phyloP scores from a whole-genome alignment of 2,888 invertebrate genomes.

The Drosophila birchii region DNA sequence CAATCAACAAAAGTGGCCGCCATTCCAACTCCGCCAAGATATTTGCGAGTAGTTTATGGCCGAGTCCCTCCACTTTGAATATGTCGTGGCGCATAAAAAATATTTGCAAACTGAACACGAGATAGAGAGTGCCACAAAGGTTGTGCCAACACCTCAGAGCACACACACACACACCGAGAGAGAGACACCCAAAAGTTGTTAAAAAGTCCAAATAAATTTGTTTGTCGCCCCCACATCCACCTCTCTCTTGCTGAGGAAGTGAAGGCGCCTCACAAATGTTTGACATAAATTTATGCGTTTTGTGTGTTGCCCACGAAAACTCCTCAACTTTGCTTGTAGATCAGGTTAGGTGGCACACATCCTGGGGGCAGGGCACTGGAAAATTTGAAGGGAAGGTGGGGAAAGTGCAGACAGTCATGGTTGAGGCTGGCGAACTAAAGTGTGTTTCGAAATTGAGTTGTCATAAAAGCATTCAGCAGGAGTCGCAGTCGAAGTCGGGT shows the following conservation, averaged over 20 bases:
- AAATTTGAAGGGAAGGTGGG: not conserved
- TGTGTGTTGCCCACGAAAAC: slow-evolving; percentile 53
- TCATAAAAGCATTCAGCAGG: slow-evolving; percentile 67
- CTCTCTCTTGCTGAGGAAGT: slow-evolving; percentile 16
- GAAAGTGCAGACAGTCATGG: slow-evolving; percentile 32
- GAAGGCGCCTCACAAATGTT: slow-evolving; percentile 48
- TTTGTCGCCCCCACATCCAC: slow-evolving; percentile 45
- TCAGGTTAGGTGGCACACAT: slow-evolving; percentile 59
- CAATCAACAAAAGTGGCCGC: slow-evolving; percentile 72
- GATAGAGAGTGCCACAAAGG: slow-evolving; percentile 22
- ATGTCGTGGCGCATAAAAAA: slow-evolving; percentile 55
- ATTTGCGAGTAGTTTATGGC: slow-evolving; percentile 29
- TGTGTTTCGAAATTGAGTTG: slow-evolving; percentile 77
- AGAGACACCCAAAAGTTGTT: slow-evolving; percentile 68
- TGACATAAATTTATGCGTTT: slow-evolving; percentile 82
- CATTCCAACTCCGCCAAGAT: slow-evolving; percentile 15
- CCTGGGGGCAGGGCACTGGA: slow-evolving; percentile 9
- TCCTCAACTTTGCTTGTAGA: slow-evolving; percentile 61
- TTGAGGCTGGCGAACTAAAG: slow-evolving; percentile 74
- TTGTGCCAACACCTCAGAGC: slow-evolving; percentile 43
- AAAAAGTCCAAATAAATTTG: slow-evolving; percentile 80
- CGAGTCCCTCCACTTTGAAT: slow-evolving; percentile 9
- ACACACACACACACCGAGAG: slow-evolving; percentile 16
- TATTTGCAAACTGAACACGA: slow-evolving; percentile 51
- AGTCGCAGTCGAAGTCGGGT: slow-evolving; percentile 13